Evolutionary conservation across 2,797 vertebrate genomes (phyloP), one percentile per base, ranked within the genome.

Genomic region (Acridotheres tristis): DNA sequence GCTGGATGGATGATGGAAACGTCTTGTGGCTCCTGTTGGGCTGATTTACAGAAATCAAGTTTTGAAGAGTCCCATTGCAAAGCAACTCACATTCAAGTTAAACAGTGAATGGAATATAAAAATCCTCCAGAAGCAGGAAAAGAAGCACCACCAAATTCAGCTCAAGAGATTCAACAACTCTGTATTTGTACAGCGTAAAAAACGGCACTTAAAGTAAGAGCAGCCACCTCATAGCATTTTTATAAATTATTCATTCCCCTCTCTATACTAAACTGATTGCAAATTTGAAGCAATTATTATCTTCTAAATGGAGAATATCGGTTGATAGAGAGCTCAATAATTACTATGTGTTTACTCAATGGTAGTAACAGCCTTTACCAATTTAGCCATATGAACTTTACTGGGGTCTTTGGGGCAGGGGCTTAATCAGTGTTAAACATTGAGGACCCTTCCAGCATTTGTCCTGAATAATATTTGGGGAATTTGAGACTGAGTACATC

Each of bases 161-260:
- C 48, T 61, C 40, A 40, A 19, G 59, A 72, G 75, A 40, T 61
- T 89, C 63, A 90, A n/a, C n/a, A 72, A 36, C 29, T 91, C 32
- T 26, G 8, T 77, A 29, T 90, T 68, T 73, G 48, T n/a, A 21
- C 59, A 61, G 36, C 20, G 63, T 80, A 51, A 90, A 90, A 90
- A 87, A 21, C 1, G 16, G n/a, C 48, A 36, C 43, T 82, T 82
- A 48, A 10, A 34, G 55, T 18, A 58, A 84, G n/a, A 91, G 77
- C 78, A 65, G 66, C 9, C 1, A n/a, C n/a, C 73, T 89, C 68
- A 42, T 69, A 68, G 79, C 3, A 0, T 54, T 47, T 81, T 59
- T 83, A 53, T 85, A 85, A 77, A 79, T 94, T 57, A 93, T 93
- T 94, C 63, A 76, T 86, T 85, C 38, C 27, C 43, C 73, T 91